Conservation (phyloP, 2,888 invertebrate genomes). For the Drosophila borealis region DNA sequence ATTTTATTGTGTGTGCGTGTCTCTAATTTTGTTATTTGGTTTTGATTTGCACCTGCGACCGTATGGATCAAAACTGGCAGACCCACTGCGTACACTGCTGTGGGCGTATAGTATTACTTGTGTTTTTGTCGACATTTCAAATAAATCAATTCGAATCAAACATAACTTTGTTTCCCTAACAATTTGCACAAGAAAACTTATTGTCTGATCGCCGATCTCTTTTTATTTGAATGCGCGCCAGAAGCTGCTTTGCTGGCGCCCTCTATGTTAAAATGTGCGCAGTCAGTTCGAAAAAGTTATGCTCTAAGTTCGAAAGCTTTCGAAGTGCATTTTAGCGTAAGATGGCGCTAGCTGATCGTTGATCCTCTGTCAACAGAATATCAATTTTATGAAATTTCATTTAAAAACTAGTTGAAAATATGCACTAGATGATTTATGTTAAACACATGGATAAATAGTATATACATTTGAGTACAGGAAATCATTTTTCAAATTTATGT, state of each 20-base stretch:
- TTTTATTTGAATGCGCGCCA: neutral
- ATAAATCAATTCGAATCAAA: constrained; percentile 62
- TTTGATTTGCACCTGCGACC: constrained; percentile 30
- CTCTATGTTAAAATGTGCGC: constrained; percentile 30
- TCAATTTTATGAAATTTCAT: neutral
- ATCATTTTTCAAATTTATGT: constrained; percentile 36
- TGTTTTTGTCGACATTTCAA: constrained; percentile 79
- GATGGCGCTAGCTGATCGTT: constrained; percentile 59
- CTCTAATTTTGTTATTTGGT: constrained; percentile 45
- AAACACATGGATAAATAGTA: constrained; percentile 15
- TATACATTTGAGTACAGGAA: constrained; percentile 25
- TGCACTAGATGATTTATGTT: constrained; percentile 23
- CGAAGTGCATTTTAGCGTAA: constrained; percentile 21
- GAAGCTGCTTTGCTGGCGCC: constrained; percentile 43
- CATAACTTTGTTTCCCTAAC: neutral
- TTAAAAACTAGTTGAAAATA: neutral
- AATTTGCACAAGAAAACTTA: neutral
- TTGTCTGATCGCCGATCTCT: neutral
- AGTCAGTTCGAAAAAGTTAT: constrained; percentile 62
- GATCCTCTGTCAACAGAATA: neutral
- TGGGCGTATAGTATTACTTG: constrained; percentile 81
- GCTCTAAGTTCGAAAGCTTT: constrained; percentile 54
- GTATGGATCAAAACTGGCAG: constrained; percentile 35
- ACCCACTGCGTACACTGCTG: constrained; percentile 17
- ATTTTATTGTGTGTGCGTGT: constrained; percentile 56